phyloP scores from a whole-genome alignment of 2,797 vertebrate species.

The Alauda arvensis region DNA sequence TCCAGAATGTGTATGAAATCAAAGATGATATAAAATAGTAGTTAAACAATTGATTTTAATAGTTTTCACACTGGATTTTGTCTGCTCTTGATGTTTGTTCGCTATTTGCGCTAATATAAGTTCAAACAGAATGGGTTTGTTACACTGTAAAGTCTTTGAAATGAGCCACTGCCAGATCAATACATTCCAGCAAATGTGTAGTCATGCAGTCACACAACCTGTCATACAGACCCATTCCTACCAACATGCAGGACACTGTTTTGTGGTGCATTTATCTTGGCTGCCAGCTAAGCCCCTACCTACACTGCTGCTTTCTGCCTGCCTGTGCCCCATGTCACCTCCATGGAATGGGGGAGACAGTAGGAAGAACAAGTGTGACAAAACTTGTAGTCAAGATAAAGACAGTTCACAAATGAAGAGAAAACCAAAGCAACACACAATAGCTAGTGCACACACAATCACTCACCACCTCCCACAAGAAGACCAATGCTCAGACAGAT shows the following conservation, averaged over 20 bases:
- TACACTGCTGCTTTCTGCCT: background rate
- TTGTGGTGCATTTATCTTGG: background rate
- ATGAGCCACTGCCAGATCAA: background rate
- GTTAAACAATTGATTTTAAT: background rate
- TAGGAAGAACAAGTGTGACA: background rate
- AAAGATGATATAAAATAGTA: background rate
- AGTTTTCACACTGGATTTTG: background rate
- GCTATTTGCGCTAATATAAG: background rate
- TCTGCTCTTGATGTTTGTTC: background rate
- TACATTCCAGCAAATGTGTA: background rate
- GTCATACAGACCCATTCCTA: background rate
- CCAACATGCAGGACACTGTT: background rate
- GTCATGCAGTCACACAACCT: background rate
- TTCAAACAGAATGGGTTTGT: background rate
- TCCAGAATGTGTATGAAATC: background rate
- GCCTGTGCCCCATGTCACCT: rapidly evolving
- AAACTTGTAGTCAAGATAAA: background rate
- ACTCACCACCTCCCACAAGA: background rate
- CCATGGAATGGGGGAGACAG: background rate
- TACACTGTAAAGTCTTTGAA: background rate
- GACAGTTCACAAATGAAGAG: background rate
- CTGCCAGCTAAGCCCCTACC: background rate
- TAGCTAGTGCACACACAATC: background rate
- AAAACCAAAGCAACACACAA: background rate
- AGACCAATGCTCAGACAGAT: background rate